Evolutionary conservation across 1,140 invertebrate species (phyloP).

Genomic region (Streblospio benedicti): DNA sequence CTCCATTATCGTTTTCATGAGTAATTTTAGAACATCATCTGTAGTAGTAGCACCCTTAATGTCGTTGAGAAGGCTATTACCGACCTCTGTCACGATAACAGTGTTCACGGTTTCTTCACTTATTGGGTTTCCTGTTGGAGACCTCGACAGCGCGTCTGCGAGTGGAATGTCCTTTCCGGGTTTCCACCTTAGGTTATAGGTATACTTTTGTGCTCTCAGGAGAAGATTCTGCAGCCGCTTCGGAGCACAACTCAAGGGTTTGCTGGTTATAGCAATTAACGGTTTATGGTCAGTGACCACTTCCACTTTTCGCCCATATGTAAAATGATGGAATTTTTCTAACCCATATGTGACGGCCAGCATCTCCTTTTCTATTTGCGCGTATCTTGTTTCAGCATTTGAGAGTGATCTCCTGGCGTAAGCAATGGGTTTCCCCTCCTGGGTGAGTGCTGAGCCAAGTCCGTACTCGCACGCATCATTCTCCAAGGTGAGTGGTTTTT

Average conservation of each 20-base stretch:
- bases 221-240: constrained; percentile 4
- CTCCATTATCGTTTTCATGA: no score
- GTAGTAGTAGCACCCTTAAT: no score
- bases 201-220: constrained; percentile 7
- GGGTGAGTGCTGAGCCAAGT: constrained; percentile 1
- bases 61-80: no score
- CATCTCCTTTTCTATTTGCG: constrained; percentile 47
- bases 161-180: no score
- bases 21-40: no score
- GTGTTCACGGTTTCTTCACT: no score
- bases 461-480: constrained; percentile 9
- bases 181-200: background rate
- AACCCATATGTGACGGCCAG: constrained; percentile 39
- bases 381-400: background rate
- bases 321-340: constrained; percentile 50
- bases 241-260: constrained; percentile 9
- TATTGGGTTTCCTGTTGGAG: background rate
- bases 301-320: constrained; percentile 37
- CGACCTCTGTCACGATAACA: no score
- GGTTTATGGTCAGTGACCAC: constrained; percentile 41
- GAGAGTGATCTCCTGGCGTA: constrained; percentile 5
- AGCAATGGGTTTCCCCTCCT: background rate
- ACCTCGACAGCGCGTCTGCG: background rate
- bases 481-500: background rate
- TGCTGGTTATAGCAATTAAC: constrained; percentile 26